A percentile compares a stretch with the other conserved stretches of the same genome.
Evolutionary conservation across 2,888 invertebrate genomes (phyloP).

Genomic region (Limnephilus marmoratus): DNA sequence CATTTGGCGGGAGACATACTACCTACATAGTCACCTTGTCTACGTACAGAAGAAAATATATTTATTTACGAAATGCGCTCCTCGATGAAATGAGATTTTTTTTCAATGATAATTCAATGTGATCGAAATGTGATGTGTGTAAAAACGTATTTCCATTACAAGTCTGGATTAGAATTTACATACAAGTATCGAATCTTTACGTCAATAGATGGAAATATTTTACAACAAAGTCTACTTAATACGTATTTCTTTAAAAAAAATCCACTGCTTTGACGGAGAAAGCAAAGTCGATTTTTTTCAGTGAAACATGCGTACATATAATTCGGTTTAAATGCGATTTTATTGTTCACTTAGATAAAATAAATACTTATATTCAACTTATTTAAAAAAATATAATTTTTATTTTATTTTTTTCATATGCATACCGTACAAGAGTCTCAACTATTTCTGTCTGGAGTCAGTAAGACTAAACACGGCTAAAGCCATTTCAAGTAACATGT

Average conservation of each 20-base stretch:
- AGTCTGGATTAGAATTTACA: constrained; percentile 28
- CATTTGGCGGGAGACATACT: constrained; percentile 8
- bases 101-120: constrained; percentile 42
- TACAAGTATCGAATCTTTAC: not conserved
- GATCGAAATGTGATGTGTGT: constrained; percentile 31
- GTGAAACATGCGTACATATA: not conserved
- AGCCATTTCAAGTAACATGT: no score
- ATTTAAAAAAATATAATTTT: no score
- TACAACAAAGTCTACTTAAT: not conserved
- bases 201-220: constrained; percentile 18
- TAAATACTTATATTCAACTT: no score
- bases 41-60: not conserved
- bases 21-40: not conserved
- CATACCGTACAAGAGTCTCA: no score
- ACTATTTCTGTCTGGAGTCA: no score
- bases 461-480: no score
- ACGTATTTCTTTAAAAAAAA: not conserved
- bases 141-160: constrained; percentile 39
- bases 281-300: not conserved
- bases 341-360: not conserved
- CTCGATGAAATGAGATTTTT: constrained; percentile 38
- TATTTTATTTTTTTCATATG: no score
- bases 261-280: not conserved
- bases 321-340: not conserved
- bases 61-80: constrained; percentile 42